A percentile compares a stretch with the other conserved stretches of the same genome.
phyloP scores from a whole-genome alignment of 2,888 invertebrate species.

The Drosophila diplacantha region DNA sequence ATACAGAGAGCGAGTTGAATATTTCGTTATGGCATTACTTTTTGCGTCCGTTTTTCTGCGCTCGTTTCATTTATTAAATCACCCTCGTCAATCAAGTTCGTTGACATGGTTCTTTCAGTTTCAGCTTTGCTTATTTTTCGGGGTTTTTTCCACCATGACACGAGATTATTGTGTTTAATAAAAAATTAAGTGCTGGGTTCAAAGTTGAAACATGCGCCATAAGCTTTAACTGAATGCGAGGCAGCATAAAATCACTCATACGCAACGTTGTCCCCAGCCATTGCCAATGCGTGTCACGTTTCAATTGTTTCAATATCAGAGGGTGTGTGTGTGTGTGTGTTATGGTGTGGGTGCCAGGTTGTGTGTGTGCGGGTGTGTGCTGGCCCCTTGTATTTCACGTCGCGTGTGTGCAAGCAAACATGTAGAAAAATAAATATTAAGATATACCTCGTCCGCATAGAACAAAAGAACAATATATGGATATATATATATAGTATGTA shows the following conservation, averaged over 20 bases:
- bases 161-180: conserved; percentile 64
- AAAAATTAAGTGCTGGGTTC: conserved; percentile 63
- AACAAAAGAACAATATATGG: conserved; percentile 27
- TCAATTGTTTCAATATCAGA: conserved; percentile 62
- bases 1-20: conserved; percentile 12
- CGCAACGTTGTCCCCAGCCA: conserved; percentile 41
- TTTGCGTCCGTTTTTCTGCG: conserved; percentile 23
- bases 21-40: conserved; percentile 39
- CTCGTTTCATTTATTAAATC: conserved; percentile 63
- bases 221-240: conserved; percentile 53
- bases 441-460: conserved; percentile 37
- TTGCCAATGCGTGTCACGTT: conserved; percentile 58
- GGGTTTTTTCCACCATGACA: conserved; percentile 17
- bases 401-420: conserved; percentile 49
- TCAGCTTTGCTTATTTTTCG: conserved; percentile 25
- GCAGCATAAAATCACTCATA: conserved; percentile 49
- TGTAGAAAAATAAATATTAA: conserved; percentile 56
- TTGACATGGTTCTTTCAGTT: conserved; percentile 58
- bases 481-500: conserved; percentile 11
- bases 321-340: conserved; percentile 18
- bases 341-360: background rate
- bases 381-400: conserved; percentile 15
- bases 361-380: conserved; percentile 1
- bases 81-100: conserved; percentile 72
- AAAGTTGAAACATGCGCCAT: conserved; percentile 60